A percentile compares a stretch with the other conserved stretches of the same genome.
Evolutionary conservation across 1,140 invertebrate genomes (phyloP).

Genomic region (Drosophila sechellia): DNA sequence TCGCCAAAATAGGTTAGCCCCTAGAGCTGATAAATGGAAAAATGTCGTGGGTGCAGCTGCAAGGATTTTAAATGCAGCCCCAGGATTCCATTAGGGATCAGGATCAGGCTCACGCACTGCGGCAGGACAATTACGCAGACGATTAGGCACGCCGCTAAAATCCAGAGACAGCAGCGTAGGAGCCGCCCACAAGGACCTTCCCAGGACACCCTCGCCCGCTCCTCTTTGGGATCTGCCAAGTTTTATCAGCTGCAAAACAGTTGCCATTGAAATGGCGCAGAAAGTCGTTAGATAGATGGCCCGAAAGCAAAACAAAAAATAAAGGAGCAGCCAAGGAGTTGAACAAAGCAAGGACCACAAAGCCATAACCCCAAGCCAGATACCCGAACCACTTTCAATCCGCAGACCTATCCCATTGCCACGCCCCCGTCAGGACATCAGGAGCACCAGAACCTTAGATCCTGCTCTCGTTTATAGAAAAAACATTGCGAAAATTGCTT

Average conservation of each 20-base stretch:
- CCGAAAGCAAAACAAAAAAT: slow-evolving; percentile 45
- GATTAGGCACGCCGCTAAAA: slow-evolving; percentile 72
- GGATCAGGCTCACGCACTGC: slow-evolving; percentile 62
- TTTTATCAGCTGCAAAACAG: slow-evolving; percentile 82
- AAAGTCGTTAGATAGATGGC: slow-evolving; percentile 79
- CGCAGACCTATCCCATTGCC: slow-evolving; percentile 26
- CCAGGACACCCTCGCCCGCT: slow-evolving; percentile 21
- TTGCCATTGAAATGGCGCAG: slow-evolving; percentile 80
- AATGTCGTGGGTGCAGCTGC: slow-evolving; percentile 57
- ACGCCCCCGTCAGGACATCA: slow-evolving; percentile 9
- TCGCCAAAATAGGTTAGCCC: slow-evolving; percentile 7
- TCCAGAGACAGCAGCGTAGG: slow-evolving; percentile 26
- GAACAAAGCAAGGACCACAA: slow-evolving; percentile 32
- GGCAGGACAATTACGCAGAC: slow-evolving; percentile 78
- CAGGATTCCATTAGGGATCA: slow-evolving; percentile 39
- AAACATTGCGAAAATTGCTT: slow-evolving; percentile 81
- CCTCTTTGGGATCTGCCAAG: slow-evolving; percentile 58
- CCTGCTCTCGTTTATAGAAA: slow-evolving; percentile 71
- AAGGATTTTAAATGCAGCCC: slow-evolving; percentile 47
- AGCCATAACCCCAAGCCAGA: slow-evolving; percentile 34
- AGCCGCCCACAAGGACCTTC: slow-evolving; percentile 15
- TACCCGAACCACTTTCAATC: slow-evolving; percentile 4
- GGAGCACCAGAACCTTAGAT: slow-evolving; percentile 2
- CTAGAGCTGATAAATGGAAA: slow-evolving; percentile 11
- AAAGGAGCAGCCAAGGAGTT: slow-evolving; percentile 52